phyloP scores from a whole-genome alignment of 2,888 invertebrate species.

The Hyppa rectilinea region DNA sequence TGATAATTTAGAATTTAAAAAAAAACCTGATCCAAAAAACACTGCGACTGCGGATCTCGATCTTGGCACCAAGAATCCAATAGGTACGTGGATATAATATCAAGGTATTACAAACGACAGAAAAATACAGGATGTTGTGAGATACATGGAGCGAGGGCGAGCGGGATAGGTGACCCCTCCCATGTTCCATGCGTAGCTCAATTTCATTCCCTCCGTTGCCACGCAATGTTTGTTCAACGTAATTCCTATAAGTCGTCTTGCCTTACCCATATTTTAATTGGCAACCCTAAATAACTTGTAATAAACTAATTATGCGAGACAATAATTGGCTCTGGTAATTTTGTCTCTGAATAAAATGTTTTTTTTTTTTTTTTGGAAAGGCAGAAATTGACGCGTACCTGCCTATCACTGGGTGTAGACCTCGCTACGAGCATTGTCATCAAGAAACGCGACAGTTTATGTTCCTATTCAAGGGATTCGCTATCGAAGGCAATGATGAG shows the following conservation, averaged over 20 bases:
- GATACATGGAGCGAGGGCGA: conserved; percentile 20
- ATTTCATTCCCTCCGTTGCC: conserved; percentile 47
- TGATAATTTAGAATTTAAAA: background rate
- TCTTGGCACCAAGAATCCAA: background rate
- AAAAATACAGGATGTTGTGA: background rate
- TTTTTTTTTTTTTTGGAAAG: too few relatives aligned
- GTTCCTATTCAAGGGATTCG: too few relatives aligned
- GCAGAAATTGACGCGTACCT: too few relatives aligned
- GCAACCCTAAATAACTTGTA: too few relatives aligned
- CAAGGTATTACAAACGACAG: background rate
- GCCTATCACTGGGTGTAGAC: too few relatives aligned
- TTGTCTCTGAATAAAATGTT: too few relatives aligned
- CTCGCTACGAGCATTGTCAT: background rate
- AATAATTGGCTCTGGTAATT: too few relatives aligned
- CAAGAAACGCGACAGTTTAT: too few relatives aligned
- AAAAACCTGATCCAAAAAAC: background rate
- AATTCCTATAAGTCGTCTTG: conserved; percentile 1
- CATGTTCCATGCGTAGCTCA: conserved; percentile 11
- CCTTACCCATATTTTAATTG: conserved; percentile 14
- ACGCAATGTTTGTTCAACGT: conserved; percentile 31
- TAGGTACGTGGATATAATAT: background rate
- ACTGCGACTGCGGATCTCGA: background rate
- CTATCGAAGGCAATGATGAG: too few relatives aligned
- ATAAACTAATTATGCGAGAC: background rate
- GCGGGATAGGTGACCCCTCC: conserved; percentile 23